Evolutionary conservation across 2,888 invertebrate genomes (phyloP), one percentile per base, ranked within the genome.

Genomic region (Erebia ligea): DNA sequence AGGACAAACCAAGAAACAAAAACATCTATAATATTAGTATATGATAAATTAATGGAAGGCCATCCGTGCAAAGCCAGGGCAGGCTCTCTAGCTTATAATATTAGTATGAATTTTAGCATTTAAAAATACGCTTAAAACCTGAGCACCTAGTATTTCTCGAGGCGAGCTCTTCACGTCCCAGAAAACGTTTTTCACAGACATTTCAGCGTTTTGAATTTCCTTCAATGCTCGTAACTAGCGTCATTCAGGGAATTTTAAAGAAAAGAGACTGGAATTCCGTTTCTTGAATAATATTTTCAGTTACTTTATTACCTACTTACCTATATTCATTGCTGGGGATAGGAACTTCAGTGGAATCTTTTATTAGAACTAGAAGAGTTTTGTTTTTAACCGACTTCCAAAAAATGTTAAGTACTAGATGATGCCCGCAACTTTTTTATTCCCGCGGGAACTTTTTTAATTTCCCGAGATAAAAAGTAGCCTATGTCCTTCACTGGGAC

Each of bases 191-290:
- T 70, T 67, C 63, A 58, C 67, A 52, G 67, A 67, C 58, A 56
- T 67, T 68, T 63, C 58, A 71, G 58, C 63, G 45, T 68, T 69
- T 64, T 69, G 69, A 69, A 69, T 64, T 69, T 64, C 69, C 64
- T 70, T 70, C 50, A 70, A 70, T 67, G 56, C 34, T 57, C 61
- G 67, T 70, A 70, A 70, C 70, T 70, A 70, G 67, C 52, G 50
- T 17, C 70, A 70, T 63, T 67, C 67, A 67, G 34, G 40, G 54
- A 50, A 48, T 67, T 58, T 48, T 58, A 56, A 66, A 67, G 68
- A 56, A 50, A 57, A 48, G 61, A 59, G 40, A 61, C 61, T 19
- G 61, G 45, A 45, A 40, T 58, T 58, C 21, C 48, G 11, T 62
- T 62, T 48, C 63, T 25, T 61, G 59, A 61, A 61, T 61, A 61